Evolutionary conservation across 2,113 vertebrate genomes (phyloP).

Genomic region (Carassius auratus): DNA sequence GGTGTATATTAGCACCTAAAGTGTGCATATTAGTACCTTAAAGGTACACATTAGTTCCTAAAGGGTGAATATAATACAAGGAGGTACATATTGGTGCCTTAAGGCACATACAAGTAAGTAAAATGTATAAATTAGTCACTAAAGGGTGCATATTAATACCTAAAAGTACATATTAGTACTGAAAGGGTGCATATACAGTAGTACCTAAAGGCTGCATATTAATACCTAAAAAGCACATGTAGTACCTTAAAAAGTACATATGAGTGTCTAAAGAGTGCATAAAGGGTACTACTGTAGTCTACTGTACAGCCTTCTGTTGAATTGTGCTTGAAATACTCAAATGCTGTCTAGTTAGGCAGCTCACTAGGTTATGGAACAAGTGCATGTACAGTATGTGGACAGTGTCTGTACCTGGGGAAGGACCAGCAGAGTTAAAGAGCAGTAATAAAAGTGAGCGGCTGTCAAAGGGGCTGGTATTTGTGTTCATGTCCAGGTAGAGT

Average conservation of each 20-base stretch:
- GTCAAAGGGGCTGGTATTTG: constrained; percentile 67
- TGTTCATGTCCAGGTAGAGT: constrained; percentile 86
- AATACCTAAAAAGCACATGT: too few relatives aligned
- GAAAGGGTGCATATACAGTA: too few relatives aligned
- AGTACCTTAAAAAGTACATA: too few relatives aligned
- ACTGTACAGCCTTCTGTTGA: not conserved
- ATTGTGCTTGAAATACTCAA: not conserved
- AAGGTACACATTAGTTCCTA: too few relatives aligned
- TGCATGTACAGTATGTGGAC: not conserved
- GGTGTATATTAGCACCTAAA: not conserved
- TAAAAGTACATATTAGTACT: too few relatives aligned
- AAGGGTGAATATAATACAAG: too few relatives aligned
- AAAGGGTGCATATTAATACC: not conserved
- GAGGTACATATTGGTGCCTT: too few relatives aligned
- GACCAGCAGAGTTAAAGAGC: not conserved
- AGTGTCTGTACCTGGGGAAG: constrained; percentile 5
- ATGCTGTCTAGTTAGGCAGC: not conserved
- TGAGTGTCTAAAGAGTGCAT: too few relatives aligned
- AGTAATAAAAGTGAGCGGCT: not conserved
- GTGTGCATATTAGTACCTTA: not conserved
- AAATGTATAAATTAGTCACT: too few relatives aligned
- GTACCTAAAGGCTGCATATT: too few relatives aligned
- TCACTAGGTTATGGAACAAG: not conserved
- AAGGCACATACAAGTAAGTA: too few relatives aligned
- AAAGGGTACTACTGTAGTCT: not conserved